Conservation (phyloP, 2,113 vertebrate genomes). For the Nansenia antarctica region DNA sequence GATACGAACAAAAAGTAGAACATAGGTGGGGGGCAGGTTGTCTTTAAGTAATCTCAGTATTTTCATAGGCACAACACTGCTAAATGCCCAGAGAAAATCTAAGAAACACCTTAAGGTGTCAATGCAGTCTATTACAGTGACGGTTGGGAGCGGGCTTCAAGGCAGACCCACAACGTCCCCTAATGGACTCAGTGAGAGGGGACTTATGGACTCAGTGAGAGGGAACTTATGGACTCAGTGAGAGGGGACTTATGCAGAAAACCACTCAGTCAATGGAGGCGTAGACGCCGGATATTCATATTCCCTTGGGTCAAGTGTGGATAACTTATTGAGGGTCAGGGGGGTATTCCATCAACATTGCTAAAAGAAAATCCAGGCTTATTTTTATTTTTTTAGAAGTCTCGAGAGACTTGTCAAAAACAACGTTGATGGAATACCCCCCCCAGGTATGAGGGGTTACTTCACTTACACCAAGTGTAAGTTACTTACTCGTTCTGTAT, state of each 20-base stretch:
- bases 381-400: too few species aligned
- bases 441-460: too few species aligned
- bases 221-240: not conserved
- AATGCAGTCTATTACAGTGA: not conserved
- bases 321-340: too few species aligned
- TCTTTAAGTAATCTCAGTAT: not conserved
- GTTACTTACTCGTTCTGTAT: too few species aligned
- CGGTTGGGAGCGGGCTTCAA: not conserved
- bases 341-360: too few species aligned
- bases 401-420: too few species aligned
- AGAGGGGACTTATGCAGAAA: not conserved
- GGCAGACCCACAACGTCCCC: not conserved
- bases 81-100: constrained; percentile 10
- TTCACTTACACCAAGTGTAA: too few species aligned
- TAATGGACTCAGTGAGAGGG: not conserved
- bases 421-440: too few species aligned
- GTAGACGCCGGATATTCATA: not conserved
- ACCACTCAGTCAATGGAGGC: not conserved
- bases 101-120: not conserved
- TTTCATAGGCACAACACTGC: constrained; percentile 30
- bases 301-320: not conserved
- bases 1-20: not conserved
- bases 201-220: too few species aligned
- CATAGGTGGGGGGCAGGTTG: not conserved
- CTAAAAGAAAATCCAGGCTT: too few species aligned